These are phyloP conservation scores for Semnornis frantzii DNA, from an alignment of 2,113 vertebrate genomes.

Conservation along the genomic window DNA sequence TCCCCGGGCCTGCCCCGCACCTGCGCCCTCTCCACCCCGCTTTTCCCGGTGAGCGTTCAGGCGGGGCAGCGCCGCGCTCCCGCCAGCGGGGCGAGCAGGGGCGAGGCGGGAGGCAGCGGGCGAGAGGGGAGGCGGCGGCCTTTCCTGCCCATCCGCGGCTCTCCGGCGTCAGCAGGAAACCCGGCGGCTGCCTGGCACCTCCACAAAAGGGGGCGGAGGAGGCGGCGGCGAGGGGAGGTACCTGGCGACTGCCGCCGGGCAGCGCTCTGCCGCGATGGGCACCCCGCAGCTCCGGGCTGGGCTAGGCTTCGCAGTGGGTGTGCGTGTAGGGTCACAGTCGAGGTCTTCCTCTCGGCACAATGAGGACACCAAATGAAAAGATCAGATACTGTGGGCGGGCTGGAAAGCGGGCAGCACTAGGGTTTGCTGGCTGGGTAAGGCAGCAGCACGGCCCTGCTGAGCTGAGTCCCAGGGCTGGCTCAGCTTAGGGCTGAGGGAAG, in stretches of 20 bases:
- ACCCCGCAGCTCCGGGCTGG: not conserved
- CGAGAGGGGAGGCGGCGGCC: not conserved
- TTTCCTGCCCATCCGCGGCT: constrained; percentile 70
- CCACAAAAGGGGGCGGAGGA: constrained; percentile 74
- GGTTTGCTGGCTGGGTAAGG: too few relatives aligned
- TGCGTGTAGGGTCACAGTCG: not conserved
- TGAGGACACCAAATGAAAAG: not conserved
- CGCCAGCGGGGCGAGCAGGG: not conserved
- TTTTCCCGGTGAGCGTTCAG: not conserved
- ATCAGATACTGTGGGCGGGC: not conserved
- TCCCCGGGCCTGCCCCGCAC: not conserved
- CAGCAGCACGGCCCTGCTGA: too few relatives aligned
- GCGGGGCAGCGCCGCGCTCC: not conserved
- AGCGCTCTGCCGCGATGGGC: not conserved
- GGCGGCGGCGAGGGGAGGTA: constrained; percentile 48
- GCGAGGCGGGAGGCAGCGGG: not conserved
- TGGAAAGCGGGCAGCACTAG: too few relatives aligned
- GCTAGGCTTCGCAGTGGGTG: not conserved
- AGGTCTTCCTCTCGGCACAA: too few relatives aligned
- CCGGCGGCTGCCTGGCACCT: constrained; percentile 61
- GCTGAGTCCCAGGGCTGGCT: not conserved
- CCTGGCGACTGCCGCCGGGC: constrained; percentile 22
- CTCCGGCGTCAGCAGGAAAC: constrained; percentile 81
- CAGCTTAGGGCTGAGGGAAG: not conserved
- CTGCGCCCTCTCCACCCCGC: constrained; percentile 9